Evolutionary conservation across 2,113 vertebrate species (phyloP).

Genomic region (Calonectris borealis): DNA sequence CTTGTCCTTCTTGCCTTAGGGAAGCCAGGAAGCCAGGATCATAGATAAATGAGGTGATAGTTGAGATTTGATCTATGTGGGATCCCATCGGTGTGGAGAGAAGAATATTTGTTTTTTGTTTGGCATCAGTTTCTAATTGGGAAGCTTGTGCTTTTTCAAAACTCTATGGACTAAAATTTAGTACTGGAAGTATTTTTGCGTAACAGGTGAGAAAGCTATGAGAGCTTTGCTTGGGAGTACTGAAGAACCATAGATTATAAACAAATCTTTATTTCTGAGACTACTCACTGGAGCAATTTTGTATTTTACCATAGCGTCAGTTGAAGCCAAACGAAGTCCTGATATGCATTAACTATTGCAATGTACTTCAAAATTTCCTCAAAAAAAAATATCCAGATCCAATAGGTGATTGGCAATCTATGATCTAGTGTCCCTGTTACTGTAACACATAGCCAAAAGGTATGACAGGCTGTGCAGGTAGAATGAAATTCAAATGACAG

Average conservation of each 20-base stretch:
- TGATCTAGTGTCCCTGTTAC: neutral
- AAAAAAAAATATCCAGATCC: neutral
- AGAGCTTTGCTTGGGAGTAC: neutral
- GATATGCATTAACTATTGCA: neutral
- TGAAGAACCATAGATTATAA: neutral
- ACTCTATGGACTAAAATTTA: neutral
- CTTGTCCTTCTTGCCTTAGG: neutral
- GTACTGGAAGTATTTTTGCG: neutral
- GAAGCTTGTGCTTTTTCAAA: neutral
- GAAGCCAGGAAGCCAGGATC: neutral
- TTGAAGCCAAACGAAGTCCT: neutral
- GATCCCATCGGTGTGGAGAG: neutral
- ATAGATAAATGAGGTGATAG: neutral
- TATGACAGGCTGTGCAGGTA: neutral
- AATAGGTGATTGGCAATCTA: neutral
- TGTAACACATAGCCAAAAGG: neutral
- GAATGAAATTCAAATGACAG: neutral
- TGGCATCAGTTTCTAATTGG: neutral
- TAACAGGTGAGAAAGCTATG: neutral
- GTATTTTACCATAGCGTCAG: neutral
- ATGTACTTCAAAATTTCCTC: neutral
- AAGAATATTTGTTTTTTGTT: neutral
- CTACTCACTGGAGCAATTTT: neutral
- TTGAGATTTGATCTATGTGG: neutral
- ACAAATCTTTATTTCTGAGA: neutral